Conservation (phyloP, 37 sponge, comb jelly and placozoan genomes). For the Petrosia ficiformis region DNA sequence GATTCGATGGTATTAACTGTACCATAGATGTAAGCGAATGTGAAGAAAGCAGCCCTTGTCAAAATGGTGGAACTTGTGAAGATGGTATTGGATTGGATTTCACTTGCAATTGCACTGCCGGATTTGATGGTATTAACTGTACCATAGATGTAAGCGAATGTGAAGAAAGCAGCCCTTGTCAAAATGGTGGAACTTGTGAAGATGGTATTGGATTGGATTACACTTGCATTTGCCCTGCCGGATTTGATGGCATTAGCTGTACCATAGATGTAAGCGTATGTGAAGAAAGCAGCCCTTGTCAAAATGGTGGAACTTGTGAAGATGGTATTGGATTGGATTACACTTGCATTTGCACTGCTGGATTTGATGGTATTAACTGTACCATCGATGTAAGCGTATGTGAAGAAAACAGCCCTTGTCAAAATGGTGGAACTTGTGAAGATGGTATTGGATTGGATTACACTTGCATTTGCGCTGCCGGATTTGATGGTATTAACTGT, state of each 20-base stretch:
- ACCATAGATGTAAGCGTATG: conserved; percentile 20
- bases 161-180: conserved; percentile 2
- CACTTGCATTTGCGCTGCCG: conserved; percentile 15
- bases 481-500: conserved; percentile 51
- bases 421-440: conserved; percentile 35
- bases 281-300: neutral
- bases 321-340: conserved; percentile 6
- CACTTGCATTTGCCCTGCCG: conserved; percentile 11
- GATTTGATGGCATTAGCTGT: conserved; percentile 37
- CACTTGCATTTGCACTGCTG: conserved; percentile 8
- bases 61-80: conserved; percentile 27
- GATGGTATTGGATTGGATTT: neutral
- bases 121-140: conserved; percentile 9
- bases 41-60: too few relatives aligned
- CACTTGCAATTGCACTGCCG: neutral
- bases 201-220: conserved; percentile 25
- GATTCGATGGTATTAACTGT: too few relatives aligned
- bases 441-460: conserved; percentile 1
- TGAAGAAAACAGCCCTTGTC: conserved; percentile 15
- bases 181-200: conserved; percentile 30
- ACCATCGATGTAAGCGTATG: conserved; percentile 6
- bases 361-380: conserved; percentile 14
- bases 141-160: conserved; percentile 6
- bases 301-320: conserved; percentile 8
- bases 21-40: too few relatives aligned